Evolutionary conservation across 2,113 vertebrate genomes (phyloP).

Genomic region (Callocephalon fimbriatum): DNA sequence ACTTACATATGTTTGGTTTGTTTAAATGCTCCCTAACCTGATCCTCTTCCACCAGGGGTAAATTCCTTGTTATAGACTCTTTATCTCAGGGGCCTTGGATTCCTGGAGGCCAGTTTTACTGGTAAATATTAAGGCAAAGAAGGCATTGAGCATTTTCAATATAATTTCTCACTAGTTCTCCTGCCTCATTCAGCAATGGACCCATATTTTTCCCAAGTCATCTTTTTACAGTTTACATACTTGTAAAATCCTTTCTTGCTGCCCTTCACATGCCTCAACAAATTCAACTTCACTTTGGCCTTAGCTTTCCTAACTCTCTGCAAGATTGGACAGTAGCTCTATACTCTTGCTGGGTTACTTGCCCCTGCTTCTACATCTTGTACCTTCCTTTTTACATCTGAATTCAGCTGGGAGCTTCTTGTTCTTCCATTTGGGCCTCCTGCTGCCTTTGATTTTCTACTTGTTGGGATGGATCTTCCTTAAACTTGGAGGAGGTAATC

Average conservation of each 20-base stretch:
- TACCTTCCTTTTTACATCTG: not conserved
- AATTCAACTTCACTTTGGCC: not conserved
- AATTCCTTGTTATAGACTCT: not conserved
- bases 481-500: not conserved
- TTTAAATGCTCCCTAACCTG: not conserved
- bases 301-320: not conserved
- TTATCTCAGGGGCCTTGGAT: not conserved
- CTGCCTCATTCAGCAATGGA: not conserved
- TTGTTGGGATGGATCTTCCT: not conserved
- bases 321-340: not conserved
- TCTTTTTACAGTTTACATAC: not conserved
- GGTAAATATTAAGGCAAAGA: not conserved
- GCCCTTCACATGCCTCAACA: not conserved
- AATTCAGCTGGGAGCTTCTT: not conserved
- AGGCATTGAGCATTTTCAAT: not conserved
- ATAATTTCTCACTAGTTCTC: not conserved
- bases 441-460: not conserved
- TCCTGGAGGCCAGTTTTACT: not conserved
- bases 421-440: not conserved
- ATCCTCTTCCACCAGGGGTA: not conserved
- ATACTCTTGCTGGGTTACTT: not conserved
- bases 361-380: not conserved
- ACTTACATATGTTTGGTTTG: not conserved
- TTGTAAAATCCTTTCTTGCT: not conserved
- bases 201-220: not conserved